These are phyloP conservation scores for Lymantria dispar DNA, from an alignment of 2,888 invertebrate genomes.

Conservation along the genomic window DNA sequence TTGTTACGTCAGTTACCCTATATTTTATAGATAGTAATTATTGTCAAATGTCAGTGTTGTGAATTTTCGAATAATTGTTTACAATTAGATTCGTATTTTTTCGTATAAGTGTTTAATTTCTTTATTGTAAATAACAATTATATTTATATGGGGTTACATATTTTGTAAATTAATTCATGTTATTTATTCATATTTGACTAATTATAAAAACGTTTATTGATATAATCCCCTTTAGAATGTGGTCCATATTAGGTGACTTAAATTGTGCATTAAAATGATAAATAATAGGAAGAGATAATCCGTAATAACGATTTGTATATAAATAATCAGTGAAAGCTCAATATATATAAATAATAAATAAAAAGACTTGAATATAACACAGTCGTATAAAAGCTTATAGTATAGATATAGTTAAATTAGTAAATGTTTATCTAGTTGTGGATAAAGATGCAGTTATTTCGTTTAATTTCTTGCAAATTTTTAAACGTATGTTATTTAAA, in stretches of 20 bases:
- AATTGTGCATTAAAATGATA: conserved; percentile 76
- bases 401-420: conserved; percentile 56
- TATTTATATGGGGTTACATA: conserved; percentile 38
- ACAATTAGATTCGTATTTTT: conserved; percentile 27
- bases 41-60: conserved; percentile 52
- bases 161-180: conserved; percentile 29
- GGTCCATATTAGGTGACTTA: conserved; percentile 82
- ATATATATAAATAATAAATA: conserved; percentile 68
- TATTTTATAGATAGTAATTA: conserved; percentile 35
- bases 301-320: conserved; percentile 61
- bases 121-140: conserved; percentile 37
- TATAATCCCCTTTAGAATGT: conserved; percentile 68
- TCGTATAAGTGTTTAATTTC: conserved; percentile 29
- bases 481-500: conserved; percentile 54
- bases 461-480: conserved; percentile 47
- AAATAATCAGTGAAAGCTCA: conserved; percentile 75
- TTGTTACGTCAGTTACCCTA: conserved; percentile 46
- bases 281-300: conserved; percentile 59
- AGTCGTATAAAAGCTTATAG: conserved; percentile 69
- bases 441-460: conserved; percentile 33
- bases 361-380: conserved; percentile 75
- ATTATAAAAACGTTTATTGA: conserved; percentile 15
- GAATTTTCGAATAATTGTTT: conserved; percentile 44
- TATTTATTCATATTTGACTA: conserved; percentile 13
- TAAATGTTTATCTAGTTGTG: conserved; percentile 53